These are phyloP conservation scores for Labeo catla DNA, from an alignment of 2,113 vertebrate species.

Conservation along the genomic window DNA sequence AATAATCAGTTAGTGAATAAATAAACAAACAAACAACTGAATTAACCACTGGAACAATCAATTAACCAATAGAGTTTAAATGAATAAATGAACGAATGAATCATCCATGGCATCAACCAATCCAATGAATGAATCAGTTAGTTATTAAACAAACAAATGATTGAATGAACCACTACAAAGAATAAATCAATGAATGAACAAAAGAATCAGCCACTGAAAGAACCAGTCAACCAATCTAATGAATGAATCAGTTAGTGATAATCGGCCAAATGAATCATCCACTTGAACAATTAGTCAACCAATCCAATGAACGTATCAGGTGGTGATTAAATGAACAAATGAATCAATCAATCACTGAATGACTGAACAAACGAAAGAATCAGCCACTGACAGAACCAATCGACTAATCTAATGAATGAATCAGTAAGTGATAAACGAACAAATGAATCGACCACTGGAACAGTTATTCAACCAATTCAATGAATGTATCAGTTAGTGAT, in stretches of 20 bases:
- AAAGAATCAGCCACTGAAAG: background rate
- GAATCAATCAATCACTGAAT: too few relatives aligned
- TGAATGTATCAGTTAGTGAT: background rate
- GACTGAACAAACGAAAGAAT: too few relatives aligned
- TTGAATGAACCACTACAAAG: background rate
- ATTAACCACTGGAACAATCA: background rate
- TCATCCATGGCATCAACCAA: background rate
- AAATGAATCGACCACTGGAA: background rate
- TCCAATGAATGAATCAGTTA: background rate
- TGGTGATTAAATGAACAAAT: too few relatives aligned
- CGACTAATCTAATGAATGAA: too few relatives aligned
- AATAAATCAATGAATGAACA: background rate
- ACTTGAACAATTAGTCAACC: background rate
- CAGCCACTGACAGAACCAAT: too few relatives aligned
- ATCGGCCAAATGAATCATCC: background rate
- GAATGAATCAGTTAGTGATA: background rate
- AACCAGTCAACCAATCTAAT: background rate
- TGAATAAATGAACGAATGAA: background rate
- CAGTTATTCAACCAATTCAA: background rate
- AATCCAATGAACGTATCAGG: background rate
- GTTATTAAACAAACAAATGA: background rate
- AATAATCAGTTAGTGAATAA: background rate
- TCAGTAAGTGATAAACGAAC: background rate
- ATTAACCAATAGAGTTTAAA: background rate
- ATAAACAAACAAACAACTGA: background rate